Percentiles rank a stretch among this genome's conserved stretches.
phyloP scores from a whole-genome alignment of 53 echinoderm and acorn worm species.

The Echinometra lucunter region DNA sequence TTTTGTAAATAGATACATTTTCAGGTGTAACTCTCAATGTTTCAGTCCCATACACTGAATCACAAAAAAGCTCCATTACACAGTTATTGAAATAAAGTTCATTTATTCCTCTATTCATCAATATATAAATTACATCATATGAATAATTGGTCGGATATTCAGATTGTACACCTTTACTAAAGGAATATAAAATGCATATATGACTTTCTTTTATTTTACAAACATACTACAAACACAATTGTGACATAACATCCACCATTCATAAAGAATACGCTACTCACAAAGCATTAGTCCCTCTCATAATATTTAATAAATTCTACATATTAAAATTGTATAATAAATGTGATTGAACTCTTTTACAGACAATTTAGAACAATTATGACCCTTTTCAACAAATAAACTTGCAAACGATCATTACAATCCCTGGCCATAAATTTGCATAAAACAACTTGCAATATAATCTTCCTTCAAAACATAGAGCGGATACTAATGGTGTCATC shows the following conservation, averaged over 20 bases:
- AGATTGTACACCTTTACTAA: slow-evolving; percentile 27
- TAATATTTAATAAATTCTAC: slow-evolving; percentile 15
- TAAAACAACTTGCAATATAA: not conserved
- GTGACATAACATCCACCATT: not conserved
- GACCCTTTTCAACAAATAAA: not conserved
- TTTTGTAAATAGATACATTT: not conserved
- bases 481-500: too few relatives aligned
- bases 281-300: not conserved
- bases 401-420: not conserved
- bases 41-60: not conserved
- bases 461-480: not conserved
- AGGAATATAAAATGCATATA: slow-evolving; percentile 51
- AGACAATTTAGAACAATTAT: not conserved
- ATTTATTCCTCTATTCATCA: slow-evolving; percentile 49
- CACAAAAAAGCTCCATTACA: not conserved
- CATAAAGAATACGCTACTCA: slow-evolving; percentile 20
- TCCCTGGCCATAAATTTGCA: not conserved
- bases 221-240: slow-evolving; percentile 4
- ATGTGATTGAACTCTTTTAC: not conserved
- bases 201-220: slow-evolving; percentile 32
- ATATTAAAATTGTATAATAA: slow-evolving; percentile 14
- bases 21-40: not conserved
- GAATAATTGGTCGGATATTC: slow-evolving; percentile 35
- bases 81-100: slow-evolving; percentile 44
- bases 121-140: slow-evolving; percentile 61